Base-by-base conservation (phyloP, 2,888 invertebrate genomes). In the Rhagonycha fulva region DNA sequence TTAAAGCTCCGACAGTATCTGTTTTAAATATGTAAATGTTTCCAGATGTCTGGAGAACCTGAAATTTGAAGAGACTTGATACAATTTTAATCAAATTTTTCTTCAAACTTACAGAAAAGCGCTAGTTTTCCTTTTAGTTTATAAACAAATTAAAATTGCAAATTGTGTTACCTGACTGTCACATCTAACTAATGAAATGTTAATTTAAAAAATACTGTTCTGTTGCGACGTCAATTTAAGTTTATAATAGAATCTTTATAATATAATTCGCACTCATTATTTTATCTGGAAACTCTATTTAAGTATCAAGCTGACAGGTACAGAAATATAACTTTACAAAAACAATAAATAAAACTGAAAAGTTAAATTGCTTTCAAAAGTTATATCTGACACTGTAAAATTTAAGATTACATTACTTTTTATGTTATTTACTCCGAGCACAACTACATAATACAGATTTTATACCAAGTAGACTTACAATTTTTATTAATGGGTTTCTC, bases 241-340 rank as follows among this genome's bases (percentile, higher is more conserved):
- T 82, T 82, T 81, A 79, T 79, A 82, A 82, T 82, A 80, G 81
- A 82, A 80, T 81, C 81, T 81, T 82, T 81, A 80, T 82, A 47
- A 47, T 47, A 79, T 77, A 81, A 81, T 81, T 80, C 80, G 79
- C 79, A 73, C 75, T 79, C 80, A 81, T 81, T 82, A 81, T 80
- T 81, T 81, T 79, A 80, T 77, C 76, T 76, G 26, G 76, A 75
- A 73, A 77, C 75, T 77, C 75, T 73, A 73, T 77, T 75, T 75
- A 77, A 77, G 75, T 75, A 77, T 77, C 77, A 69, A 77, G 72
- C 71, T 70, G 77, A 77, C 77, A 77, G 72, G 72, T 75, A 70
- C 68, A 71, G 19, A 47, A 71, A 72, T 72, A 70, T 70, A 72
- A 32, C 14, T 62, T 75, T 70, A 66, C 74, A 77, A 75, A 75